A percentile compares a stretch with the other conserved stretches of the same genome.
Conservation (phyloP, 2,113 vertebrate genomes). For the Chlorocebus sabaeus region DNA sequence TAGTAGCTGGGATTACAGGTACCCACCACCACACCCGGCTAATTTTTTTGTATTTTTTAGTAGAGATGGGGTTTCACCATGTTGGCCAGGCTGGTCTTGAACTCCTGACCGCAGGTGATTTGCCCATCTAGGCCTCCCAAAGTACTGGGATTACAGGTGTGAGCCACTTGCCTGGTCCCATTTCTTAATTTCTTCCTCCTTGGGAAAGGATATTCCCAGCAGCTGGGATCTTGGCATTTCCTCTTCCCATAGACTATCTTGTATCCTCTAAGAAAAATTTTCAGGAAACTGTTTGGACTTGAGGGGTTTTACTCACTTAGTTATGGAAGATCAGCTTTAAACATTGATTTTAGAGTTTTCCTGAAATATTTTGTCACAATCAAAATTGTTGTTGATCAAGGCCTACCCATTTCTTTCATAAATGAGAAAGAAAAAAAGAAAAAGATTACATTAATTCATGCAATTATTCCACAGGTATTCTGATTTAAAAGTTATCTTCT, state of each 20-base stretch:
- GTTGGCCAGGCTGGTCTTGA: neutral
- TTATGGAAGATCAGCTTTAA: neutral
- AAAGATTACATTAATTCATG: neutral
- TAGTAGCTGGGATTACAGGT: neutral
- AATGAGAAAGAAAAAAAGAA: neutral
- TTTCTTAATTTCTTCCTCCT: neutral
- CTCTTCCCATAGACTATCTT: neutral
- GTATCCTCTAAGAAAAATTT: neutral
- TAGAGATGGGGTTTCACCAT: neutral
- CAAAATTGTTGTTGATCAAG: neutral
- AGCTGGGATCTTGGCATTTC: neutral
- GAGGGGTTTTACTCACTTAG: neutral
- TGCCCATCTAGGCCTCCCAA: neutral
- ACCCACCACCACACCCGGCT: accelerated
- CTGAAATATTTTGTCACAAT: neutral
- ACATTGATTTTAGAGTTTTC: neutral
- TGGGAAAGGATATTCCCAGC: neutral
- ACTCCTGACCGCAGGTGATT: neutral
- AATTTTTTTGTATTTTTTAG: neutral
- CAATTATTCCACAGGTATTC: neutral
- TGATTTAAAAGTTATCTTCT: neutral
- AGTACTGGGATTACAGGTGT: neutral
- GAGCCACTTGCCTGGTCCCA: neutral
- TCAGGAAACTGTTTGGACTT: neutral
- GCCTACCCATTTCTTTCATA: neutral